Base-by-base conservation (phyloP, 2,113 vertebrate genomes). In the Arenaria interpres region DNA sequence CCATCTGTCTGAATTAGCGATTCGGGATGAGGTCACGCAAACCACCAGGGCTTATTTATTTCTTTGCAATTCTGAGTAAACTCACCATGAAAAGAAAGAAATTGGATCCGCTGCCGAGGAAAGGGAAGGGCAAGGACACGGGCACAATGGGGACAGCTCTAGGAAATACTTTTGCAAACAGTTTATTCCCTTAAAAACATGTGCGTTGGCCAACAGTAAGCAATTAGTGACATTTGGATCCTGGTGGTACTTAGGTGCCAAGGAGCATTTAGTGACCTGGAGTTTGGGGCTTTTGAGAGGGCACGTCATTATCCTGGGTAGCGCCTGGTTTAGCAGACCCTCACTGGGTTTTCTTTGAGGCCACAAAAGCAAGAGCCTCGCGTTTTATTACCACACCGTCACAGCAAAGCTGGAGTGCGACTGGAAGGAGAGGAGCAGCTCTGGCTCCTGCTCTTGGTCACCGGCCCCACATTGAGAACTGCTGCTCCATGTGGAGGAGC, bases 381-480 rank as follows among this genome's bases (percentile, higher is more conserved):
- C 3, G 1, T 39, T 54, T 59, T n/a, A 21, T 27, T 10, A 4
- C 35, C 19, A 7, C 2, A 5, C 12, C 28, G 2, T 7, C 11
- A 3, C 53, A 46, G 45, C 45, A n/a, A 60, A 67, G 77, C 39
- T 19, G 46, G 46, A 46, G 21, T n/a, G 46, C 2, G 2, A 4
- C 23, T 54, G 63, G 37, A 33, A 43, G 56, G 21, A 76, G 41
- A 19, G 23, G 23, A 62, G 22, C 33, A 12, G 17, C 54, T 62
- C 17, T 7, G 79, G 37, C 22, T 48, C 45, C 30, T 37, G n/a
- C 20, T 41, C 48, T 46, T 2, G 9, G 14, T 30, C 54, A 41
- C 21, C 22, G 63, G 56, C 19, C 43, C 27, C 14, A 10, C 1
- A 1, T 6, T 27, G n/a, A 59, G 45, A 54, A 32, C 50, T 25